A percentile compares a stretch with the other conserved stretches of the same genome.
These are phyloP conservation scores for Hylaeus volcanicus DNA, from an alignment of 1,140 invertebrate genomes.

Conservation along the genomic window DNA sequence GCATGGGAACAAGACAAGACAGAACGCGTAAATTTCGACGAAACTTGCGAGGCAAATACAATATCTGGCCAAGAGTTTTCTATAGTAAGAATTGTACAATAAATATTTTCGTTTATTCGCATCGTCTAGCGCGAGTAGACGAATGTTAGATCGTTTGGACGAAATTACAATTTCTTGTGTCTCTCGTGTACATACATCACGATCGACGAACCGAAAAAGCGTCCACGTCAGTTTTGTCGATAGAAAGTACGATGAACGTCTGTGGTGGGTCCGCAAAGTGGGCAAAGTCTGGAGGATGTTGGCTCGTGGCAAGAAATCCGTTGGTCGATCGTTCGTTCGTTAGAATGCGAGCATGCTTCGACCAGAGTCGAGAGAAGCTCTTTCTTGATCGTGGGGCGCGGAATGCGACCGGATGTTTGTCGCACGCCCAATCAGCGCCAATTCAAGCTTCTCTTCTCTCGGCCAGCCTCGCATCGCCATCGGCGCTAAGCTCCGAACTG, in stretches of 20 bases:
- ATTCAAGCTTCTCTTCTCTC: conserved; percentile 63
- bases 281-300: neutral
- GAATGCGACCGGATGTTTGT: conserved; percentile 73
- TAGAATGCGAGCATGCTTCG: neutral
- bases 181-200: too few relatives aligned
- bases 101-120: neutral
- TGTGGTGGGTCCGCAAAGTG: too few relatives aligned
- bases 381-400: conserved; percentile 54
- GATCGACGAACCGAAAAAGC: too few relatives aligned
- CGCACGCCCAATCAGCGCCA: conserved; percentile 70
- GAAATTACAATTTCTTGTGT: neutral
- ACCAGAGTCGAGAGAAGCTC: conserved; percentile 35
- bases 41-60: too few relatives aligned
- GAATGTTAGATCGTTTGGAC: neutral
- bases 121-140: neutral
- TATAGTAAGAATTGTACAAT: too few relatives aligned
- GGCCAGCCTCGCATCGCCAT: conserved; percentile 38
- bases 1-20: neutral
- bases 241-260: neutral
- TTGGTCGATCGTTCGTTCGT: neutral
- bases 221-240: too few relatives aligned
- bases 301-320: neutral
- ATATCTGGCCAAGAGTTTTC: too few relatives aligned
- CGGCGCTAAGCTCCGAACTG: conserved; percentile 49
- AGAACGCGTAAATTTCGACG: too few relatives aligned